Evolutionary conservation across 1,140 invertebrate genomes (phyloP).

Genomic region (Sinella curviseta): DNA sequence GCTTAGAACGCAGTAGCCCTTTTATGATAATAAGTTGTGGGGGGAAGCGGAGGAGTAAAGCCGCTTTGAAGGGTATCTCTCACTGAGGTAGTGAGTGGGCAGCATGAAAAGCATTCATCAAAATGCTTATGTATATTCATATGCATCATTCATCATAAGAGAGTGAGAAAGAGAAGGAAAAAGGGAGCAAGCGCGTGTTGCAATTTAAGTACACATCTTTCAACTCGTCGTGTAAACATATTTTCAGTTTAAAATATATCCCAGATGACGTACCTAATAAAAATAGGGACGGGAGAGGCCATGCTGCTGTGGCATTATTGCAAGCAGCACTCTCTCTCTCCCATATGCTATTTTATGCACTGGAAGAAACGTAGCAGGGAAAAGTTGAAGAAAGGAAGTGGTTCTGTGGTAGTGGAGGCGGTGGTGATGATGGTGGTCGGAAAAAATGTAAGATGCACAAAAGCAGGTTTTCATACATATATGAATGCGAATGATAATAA

Average conservation of each 20-base stretch:
- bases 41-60: not conserved
- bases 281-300: too few species aligned
- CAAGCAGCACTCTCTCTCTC: too few species aligned
- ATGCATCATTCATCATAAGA: constrained; percentile 10
- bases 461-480: too few species aligned
- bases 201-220: not conserved
- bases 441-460: too few species aligned
- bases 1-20: not conserved
- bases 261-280: not conserved
- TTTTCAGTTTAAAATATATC: not conserved
- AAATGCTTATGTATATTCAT: constrained; percentile 17
- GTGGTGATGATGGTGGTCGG: too few species aligned
- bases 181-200: not conserved
- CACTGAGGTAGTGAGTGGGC: not conserved
- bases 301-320: too few species aligned
- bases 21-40: constrained; percentile 22
- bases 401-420: too few species aligned
- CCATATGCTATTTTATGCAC: too few species aligned
- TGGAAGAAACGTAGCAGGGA: too few species aligned
- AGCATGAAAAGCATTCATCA: constrained; percentile 30
- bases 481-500: too few species aligned
- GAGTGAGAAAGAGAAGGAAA: too few species aligned
- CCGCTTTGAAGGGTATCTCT: constrained; percentile 12
- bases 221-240: not conserved
- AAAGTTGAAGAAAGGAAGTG: too few species aligned